Base-by-base conservation (phyloP, 2,888 invertebrate species). In the Lepeophtheirus nordmannii region DNA sequence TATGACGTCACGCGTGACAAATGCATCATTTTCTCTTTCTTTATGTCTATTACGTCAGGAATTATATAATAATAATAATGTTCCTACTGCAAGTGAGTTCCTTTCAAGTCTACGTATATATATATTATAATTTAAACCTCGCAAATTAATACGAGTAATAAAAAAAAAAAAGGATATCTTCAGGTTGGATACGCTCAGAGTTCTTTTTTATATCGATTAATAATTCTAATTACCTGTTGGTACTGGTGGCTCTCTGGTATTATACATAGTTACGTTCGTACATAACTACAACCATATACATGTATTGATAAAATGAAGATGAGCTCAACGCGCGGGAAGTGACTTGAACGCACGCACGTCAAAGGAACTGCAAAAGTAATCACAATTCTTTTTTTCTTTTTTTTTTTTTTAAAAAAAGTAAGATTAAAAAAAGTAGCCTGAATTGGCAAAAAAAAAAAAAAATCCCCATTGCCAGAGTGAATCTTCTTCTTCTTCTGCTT, bases 311-410 rank as follows among this genome's bases (percentile, higher is more conserved):
- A n/a, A n/a, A n/a, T 46, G 53, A 46, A 46, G 53, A 46, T 46
- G 53, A 46, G 53, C 53, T 46, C 53, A 46, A 46, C 53, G 53
- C 53, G 53, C 53, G 53, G 53, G 17, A 46, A 46, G 53, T 46
- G 53, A 46, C 53, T 46, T 46, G 3, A 46, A 46, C 53, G 53
- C 53, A 46, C 53, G 53, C 53, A 46, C 53, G 53, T 17, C 14
- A 46, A 46, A 17, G 53, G 53, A 46, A 17, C 53, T 46, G 53
- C 53, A 46, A 46, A 46, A n/a, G 53, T 46, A 46, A 14, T 5
- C 1, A 46, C 11, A 10, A 41, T 41, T 10, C 41, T 41, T 41
- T 11, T 41, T 11, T 14, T 41, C 41, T 41, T 41, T 17, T 46
- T 8, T 17, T n/a, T 17, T 46, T n/a, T 46, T 2, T 5, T 5